Base-by-base conservation (phyloP, 2,888 invertebrate genomes). In the Folsomia candida region DNA sequence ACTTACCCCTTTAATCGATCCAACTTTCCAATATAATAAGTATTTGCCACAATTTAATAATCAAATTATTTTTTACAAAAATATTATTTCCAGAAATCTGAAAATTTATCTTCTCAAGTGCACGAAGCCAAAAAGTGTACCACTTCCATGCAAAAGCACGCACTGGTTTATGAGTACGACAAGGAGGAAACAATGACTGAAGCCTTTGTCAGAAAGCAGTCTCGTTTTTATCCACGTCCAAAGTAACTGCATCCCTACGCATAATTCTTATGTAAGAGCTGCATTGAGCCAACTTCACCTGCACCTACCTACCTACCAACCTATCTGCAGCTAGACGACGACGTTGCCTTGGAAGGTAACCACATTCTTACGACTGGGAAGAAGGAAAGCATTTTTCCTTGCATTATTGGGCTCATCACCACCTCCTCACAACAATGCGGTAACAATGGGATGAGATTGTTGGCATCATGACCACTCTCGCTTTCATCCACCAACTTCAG, bases 401-500 rank as follows among this genome's bases (percentile, higher is more conserved):
- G 37, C 37, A 37, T 37, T 14, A 37, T 14, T 37, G 6, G 37
- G 4, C 4, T 37, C 37, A 37, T 37, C 37, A 37, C 37, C 37
- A 37, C 14, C 14, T 37, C 4, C 14, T 37, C 4, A 37, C 37
- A 37, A 37, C 37, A 37, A 37, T 37, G 54, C 22, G 11, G 54
- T 54, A 22, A 54, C 18, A 54, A 54, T 54, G 18, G 11, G 20
- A n/a, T 54, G n/a, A 54, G 11, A 54, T 14, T 54, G 54, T n/a
- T n/a, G n/a, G n/a, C n/a, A n/a, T n/a, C n/a, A n/a, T n/a, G 22
- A 54, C 54, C 54, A 54, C 54, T 54, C 54, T 54, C 54, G 20
- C 54, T 54, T 54, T 54, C 54, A 54, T 54, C 54, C 37, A 37
- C 4, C 6, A 37, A 37, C 4, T 37, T 37, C 37, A 37, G 6